phyloP scores from a whole-genome alignment of 2,888 invertebrate genomes.

The Lasioglossum marginatum region DNA sequence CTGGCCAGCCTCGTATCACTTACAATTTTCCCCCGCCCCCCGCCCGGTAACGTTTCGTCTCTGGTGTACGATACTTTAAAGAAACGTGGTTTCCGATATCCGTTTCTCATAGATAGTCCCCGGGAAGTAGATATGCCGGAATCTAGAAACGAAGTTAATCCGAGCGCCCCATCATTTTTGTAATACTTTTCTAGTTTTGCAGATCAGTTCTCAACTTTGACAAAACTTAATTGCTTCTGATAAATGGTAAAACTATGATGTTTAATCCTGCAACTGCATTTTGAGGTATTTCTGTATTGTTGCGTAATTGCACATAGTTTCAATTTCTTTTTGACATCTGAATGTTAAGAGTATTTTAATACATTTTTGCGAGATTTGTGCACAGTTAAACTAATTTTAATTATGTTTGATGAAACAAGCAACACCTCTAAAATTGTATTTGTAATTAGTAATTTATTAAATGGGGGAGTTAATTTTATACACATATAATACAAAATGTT shows the following conservation, averaged over 20 bases:
- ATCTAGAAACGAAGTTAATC: slow-evolving; percentile 16
- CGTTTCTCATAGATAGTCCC: neutral
- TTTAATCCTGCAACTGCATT: neutral
- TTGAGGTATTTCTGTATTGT: no score
- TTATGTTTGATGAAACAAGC: no score
- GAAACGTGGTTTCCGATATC: slow-evolving; percentile 3
- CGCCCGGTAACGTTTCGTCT: slow-evolving; percentile 6
- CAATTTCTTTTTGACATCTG: no score
- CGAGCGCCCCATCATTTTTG: neutral
- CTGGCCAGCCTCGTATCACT: slow-evolving; percentile 30
- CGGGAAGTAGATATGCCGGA: neutral
- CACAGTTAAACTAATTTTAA: no score
- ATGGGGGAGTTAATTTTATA: no score
- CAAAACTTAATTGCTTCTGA: neutral
- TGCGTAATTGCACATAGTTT: no score
- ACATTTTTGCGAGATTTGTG: no score
- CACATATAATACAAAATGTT: no score
- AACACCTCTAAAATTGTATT: no score
- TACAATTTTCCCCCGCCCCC: slow-evolving; percentile 21
- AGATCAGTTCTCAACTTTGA: neutral
- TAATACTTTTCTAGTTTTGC: neutral
- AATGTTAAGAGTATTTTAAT: no score
- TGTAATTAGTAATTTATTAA: no score
- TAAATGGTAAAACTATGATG: neutral
- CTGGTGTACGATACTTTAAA: slow-evolving; percentile 10